Conservation (phyloP, 2,888 invertebrate genomes). For the Dolomedes plantarius region DNA sequence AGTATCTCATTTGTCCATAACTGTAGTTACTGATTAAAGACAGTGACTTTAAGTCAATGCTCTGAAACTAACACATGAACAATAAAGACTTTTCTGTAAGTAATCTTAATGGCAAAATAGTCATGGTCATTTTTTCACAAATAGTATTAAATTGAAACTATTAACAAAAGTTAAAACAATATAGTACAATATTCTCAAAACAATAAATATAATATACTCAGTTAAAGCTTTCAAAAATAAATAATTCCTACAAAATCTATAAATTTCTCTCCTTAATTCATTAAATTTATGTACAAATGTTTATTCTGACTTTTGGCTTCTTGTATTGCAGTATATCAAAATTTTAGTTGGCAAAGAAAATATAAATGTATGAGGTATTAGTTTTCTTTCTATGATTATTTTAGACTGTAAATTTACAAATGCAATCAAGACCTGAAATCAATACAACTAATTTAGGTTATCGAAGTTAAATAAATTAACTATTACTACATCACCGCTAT, state of each 20-base stretch:
- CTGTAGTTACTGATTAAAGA: too few relatives aligned
- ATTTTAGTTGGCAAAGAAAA: background rate
- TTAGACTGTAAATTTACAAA: background rate
- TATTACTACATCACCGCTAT: constrained; percentile 30
- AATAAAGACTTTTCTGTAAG: too few relatives aligned
- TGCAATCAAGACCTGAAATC: background rate
- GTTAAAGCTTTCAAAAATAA: background rate
- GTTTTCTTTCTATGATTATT: background rate
- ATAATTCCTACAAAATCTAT: background rate
- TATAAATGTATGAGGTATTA: constrained; percentile 16
- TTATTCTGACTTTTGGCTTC: background rate
- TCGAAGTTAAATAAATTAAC: constrained; percentile 5
- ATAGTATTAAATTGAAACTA: too few relatives aligned
- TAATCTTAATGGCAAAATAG: too few relatives aligned
- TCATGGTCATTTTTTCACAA: too few relatives aligned
- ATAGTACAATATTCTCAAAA: too few relatives aligned
- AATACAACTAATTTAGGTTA: constrained; percentile 6
- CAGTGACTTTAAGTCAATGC: too few relatives aligned
- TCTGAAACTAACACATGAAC: too few relatives aligned
- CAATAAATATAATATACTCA: too few relatives aligned
- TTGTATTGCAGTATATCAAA: background rate
- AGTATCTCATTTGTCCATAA: too few relatives aligned
- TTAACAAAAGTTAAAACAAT: too few relatives aligned
- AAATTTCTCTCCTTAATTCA: background rate
- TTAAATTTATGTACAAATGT: background rate